phyloP scores from a whole-genome alignment of 2,113 vertebrate species.

The Megalops atlanticus region DNA sequence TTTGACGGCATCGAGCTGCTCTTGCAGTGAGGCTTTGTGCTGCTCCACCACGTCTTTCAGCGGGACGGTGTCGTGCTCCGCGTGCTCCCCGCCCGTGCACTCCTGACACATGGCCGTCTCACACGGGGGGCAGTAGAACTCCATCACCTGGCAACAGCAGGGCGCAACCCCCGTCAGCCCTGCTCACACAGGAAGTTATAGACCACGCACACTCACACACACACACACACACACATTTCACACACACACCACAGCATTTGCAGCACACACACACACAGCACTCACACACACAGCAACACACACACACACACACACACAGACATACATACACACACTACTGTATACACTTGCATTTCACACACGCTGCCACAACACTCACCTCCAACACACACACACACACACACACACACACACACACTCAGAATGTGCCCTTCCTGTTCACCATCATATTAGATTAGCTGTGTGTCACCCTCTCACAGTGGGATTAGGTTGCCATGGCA shows the following conservation, averaged over 20 bases:
- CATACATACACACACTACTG: neutral
- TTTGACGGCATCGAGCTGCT: slow-evolving; percentile 88
- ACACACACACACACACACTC: neutral
- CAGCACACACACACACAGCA: neutral
- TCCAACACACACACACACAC: neutral
- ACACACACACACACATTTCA: neutral
- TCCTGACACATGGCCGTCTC: slow-evolving; percentile 97
- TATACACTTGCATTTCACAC: too few relatives aligned
- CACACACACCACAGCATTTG: neutral
- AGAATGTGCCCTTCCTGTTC: neutral
- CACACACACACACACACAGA: neutral
- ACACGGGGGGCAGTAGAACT: slow-evolving; percentile 95
- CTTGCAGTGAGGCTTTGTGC: slow-evolving; percentile 91
- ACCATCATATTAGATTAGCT: neutral
- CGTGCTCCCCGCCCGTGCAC: slow-evolving; percentile 90
- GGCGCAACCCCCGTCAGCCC: neutral
- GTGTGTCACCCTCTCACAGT: neutral
- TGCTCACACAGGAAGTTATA: neutral
- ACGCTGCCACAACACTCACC: neutral
- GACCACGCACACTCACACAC: neutral
- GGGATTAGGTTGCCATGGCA: neutral
- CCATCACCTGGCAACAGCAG: slow-evolving; percentile 81
- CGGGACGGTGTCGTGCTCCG: slow-evolving; percentile 90
- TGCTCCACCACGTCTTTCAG: slow-evolving; percentile 95
- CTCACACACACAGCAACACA: neutral